These are phyloP conservation scores for Chaenocephalus aceratus DNA, from an alignment of 2,113 vertebrate genomes.

Conservation along the genomic window DNA sequence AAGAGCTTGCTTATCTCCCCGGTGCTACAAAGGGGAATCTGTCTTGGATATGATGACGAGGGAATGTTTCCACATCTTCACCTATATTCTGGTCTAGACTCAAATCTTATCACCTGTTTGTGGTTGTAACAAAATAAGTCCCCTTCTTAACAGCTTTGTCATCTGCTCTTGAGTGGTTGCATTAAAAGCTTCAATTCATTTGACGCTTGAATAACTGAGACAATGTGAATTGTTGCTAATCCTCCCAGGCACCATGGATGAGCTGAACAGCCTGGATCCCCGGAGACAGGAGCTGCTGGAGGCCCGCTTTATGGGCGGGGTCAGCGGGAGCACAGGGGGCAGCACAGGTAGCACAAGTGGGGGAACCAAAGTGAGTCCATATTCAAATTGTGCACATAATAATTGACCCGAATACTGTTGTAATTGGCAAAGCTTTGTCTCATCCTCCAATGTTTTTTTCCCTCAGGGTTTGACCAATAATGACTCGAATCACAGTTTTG, in stretches of 20 bases:
- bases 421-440: neutral
- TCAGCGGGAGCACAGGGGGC: constrained; percentile 93
- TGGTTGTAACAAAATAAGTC: constrained; percentile 5
- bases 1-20: neutral
- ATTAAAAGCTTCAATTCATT: constrained; percentile 37
- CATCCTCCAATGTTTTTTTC: constrained; percentile 31
- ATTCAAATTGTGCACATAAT: neutral
- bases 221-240: constrained; percentile 44
- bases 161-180: constrained; percentile 28
- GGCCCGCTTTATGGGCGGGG: constrained; percentile 96
- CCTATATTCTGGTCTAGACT: constrained; percentile 31
- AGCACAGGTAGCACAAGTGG: constrained; percentile 97
- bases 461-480: constrained; percentile 96
- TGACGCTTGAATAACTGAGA: constrained; percentile 30
- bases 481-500: constrained; percentile 99
- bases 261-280: constrained; percentile 99
- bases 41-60: constrained; percentile 3
- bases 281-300: constrained; percentile 98
- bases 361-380: constrained; percentile 94
- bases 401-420: neutral
- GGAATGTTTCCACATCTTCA: neutral
- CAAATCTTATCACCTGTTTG: constrained; percentile 24
- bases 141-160: constrained; percentile 20
- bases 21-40: constrained; percentile 15
- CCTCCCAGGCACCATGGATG: constrained; percentile 95